Evolutionary conservation across 2,113 vertebrate species (phyloP), one percentile per base, ranked within the genome.

Genomic region (Hemichromis elongatus): DNA sequence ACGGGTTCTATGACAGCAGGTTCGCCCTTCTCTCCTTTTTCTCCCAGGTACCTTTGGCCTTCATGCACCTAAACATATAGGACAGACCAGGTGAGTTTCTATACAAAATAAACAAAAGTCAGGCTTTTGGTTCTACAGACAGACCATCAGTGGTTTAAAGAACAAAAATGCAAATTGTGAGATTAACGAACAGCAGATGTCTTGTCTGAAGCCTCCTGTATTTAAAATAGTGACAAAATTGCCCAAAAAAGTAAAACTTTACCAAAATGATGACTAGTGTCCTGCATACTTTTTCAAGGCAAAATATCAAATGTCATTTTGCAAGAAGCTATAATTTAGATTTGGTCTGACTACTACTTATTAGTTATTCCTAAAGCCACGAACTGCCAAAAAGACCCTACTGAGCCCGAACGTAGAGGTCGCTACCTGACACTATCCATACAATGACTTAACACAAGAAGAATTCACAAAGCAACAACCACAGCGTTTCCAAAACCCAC

Each of bases 1-100:
- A 99, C 99, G 24, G 99, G 99, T 91, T 99, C 99, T 83, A 99
- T 98, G 81, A 99, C 97, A 28, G 99, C 99, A 55, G 98, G 98
- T 84, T 99, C 99, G 47, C 99, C 99, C 86, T 99, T 99, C 92
- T 99, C 97, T 75, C 99, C 99, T 92, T 99, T 99, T 90, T 99
- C 97, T 89, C 99, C 98, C 19, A 96, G 96, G 79, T 94, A 95
- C 28, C 96, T 97, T 3, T 93, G 92, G 61, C 97, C 96, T 82
- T 96, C 95, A 68, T 94, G 95, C 83, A 98, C 96, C 97, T 98
- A 89, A 81, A 83, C 61, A 89, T 54, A 93, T 9, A 50, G 79
- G 14, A 83, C 6, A 81, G 73, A 89, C 12, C 55, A 85, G 19
- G 40, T 83, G 47, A 89, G 37, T 21, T 50, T 13, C 33, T 88